Base-by-base conservation (phyloP, 2,113 vertebrate species). In the Mormyrus iriodes region DNA sequence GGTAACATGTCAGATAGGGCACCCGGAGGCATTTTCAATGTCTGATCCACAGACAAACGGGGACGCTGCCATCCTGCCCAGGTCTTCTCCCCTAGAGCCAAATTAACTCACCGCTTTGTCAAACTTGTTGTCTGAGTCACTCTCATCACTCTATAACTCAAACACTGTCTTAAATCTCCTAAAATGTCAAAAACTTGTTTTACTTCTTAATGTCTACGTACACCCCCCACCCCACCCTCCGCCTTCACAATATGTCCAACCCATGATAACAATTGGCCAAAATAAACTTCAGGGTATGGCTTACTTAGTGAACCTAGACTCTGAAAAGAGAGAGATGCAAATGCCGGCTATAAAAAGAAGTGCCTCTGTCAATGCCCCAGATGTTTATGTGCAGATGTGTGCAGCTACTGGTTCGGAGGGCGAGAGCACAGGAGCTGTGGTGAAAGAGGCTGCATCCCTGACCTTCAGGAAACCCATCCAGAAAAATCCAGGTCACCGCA, bases 401-500 rank as follows among this genome's bases (percentile, higher is more conserved):
- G 35, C 17, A 31, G 61, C 27, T 13, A 69, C 61, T 69, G 4
- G 2, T 19, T 79, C 6, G 1, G 4, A 1, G 15, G 35, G 39
- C 13, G 39, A 79, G 44, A 0, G 44, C 24, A 85, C 42, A 49
- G 44, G 83, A 49, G 83, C 83, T 46, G 82, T 44, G 39, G 82
- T 24, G 82, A 48, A 84, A 84, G 24, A 21, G 39, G 21, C 46
- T 48, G 48, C 48, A 55, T 55, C 51, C 51, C n/a, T 52, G 85
- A 86, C 85, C 85, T 86, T 53, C 48, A 53, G n/a, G 49, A 51
- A 73, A 51, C 88, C 46, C 88, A 8, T 24, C 35, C 65, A 6
- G 48, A 53, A 53, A 53, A 86, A 86, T 86, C 51, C 51, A 55
- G 85, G 85, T 86, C 85, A 86, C n/a, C n/a, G n/a, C 51, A 7